Base-by-base conservation (phyloP, 2,113 vertebrate genomes). In the Numenius arquata region DNA sequence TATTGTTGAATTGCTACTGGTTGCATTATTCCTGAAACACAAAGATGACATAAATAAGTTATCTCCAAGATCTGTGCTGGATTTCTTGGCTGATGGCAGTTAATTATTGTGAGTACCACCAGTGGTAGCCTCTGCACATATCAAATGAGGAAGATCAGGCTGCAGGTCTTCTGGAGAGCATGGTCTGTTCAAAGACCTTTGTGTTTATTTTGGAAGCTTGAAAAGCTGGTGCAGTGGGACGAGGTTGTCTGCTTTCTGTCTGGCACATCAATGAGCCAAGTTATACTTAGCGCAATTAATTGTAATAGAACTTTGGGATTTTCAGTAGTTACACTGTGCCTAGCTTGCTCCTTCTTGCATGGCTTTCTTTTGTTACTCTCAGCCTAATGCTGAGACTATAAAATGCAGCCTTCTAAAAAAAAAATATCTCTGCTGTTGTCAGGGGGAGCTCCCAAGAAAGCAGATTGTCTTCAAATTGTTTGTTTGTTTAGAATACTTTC, bases 401-500 rank as follows among this genome's bases (percentile, higher is more conserved):
- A 91, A 90, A 82, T 22, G 10, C 9, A 21, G 30, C 58, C 53
- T 65, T 71, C 56, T 88, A 38, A n/a, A 26, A 76, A 34, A 22
- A 76, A 21, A 43, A 23, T 13, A 4, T 71, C 36, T 65, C n/a
- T 84, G 58, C 71, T 73, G 17, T 66, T 90, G 79, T 70, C 6
- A 10, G 23, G n/a, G 48, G 36, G 32, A 80, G 41, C 32, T 76
- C 88, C 1, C n/a, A 92, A 89, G 86, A 85, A 78, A 65, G 86
- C 88, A 63, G 62, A 92, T 59, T 56, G 75, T 25, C 82, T 80
- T 74, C 11, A 53, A 9, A 79, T 85, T 93, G 30, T 93, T 87
- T 93, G 62, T 95, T 96, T 97, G 80, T 83, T 95, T 93, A 88
- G 94, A 93, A 85, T 90, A n/a, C 94, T 98, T 96, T 92, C 77